These are phyloP conservation scores for Frieseomelitta varia DNA, from an alignment of 1,140 invertebrate genomes.

Conservation along the genomic window DNA sequence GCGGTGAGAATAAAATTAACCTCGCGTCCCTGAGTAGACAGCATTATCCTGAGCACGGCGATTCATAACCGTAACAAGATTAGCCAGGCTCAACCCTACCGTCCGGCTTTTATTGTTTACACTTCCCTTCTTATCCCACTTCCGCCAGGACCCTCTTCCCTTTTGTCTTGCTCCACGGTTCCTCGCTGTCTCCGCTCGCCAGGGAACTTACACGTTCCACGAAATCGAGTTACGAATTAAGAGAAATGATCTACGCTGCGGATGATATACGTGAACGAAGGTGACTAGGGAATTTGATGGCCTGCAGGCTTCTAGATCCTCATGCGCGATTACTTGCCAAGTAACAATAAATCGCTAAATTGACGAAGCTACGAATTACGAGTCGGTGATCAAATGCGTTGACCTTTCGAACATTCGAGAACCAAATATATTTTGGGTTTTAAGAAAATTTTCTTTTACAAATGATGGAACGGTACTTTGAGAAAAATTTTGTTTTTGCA, in stretches of 20 bases:
- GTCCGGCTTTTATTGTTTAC: conserved; percentile 69
- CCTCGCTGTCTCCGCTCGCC: neutral
- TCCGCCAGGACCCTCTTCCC: conserved; percentile 8
- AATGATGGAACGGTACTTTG: neutral
- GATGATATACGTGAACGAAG: neutral
- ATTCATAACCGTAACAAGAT: conserved; percentile 72
- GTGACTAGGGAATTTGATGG: neutral
- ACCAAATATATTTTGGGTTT: no score
- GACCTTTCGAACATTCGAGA: no score
- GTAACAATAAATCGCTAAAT: neutral
- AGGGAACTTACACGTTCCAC: neutral
- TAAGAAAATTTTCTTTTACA: no score
- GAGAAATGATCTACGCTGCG: conserved; percentile 17
- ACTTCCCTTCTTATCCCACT: conserved; percentile 58
- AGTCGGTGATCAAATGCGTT: no score
- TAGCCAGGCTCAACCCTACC: conserved; percentile 56
- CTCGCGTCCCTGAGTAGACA: conserved; percentile 58
- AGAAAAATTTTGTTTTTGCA: neutral
- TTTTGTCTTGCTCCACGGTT: conserved; percentile 18
- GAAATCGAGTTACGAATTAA: conserved; percentile 17
- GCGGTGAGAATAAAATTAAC: conserved; percentile 64
- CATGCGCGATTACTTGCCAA: neutral
- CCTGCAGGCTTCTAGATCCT: neutral
- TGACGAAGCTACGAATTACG: neutral
- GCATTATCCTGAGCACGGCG: conserved; percentile 63